These are phyloP conservation scores for Strix aluco DNA, from an alignment of 2,113 vertebrate species.

Conservation along the genomic window DNA sequence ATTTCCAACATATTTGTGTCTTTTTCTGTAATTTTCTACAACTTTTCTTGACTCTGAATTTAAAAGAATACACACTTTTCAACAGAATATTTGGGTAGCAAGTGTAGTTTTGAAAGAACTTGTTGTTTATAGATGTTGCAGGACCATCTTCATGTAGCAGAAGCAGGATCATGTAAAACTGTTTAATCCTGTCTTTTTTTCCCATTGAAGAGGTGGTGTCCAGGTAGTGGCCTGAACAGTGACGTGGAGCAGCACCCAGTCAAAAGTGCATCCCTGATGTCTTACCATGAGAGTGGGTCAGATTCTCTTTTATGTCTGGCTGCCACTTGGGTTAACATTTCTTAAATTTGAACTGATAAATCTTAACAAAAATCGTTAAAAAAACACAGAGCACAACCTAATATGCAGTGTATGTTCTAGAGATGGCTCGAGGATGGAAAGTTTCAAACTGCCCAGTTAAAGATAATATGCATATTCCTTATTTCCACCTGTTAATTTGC, in stretches of 20 bases:
- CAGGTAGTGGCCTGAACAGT: background rate
- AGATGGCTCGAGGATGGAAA: background rate
- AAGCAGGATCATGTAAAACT: background rate
- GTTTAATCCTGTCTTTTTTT: background rate
- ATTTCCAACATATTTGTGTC: background rate
- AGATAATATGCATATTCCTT: rapidly evolving
- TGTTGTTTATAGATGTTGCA: background rate
- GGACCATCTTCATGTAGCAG: background rate
- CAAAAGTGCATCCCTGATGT: background rate
- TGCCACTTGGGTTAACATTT: background rate
- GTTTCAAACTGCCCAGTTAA: background rate
- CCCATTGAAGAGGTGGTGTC: background rate
- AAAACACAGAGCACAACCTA: too few species aligned
- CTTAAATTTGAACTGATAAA: background rate
- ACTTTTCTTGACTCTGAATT: background rate
- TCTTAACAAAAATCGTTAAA: background rate
- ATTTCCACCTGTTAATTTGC: background rate
- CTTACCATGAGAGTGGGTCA: background rate
- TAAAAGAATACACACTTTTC: background rate
- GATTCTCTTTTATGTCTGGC: background rate
- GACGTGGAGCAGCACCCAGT: background rate
- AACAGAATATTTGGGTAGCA: background rate
- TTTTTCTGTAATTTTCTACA: background rate
- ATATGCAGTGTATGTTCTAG: rapidly evolving
- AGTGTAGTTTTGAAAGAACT: background rate